Base-by-base conservation (phyloP, 1,140 invertebrate species). In the Onthophagus taurus region DNA sequence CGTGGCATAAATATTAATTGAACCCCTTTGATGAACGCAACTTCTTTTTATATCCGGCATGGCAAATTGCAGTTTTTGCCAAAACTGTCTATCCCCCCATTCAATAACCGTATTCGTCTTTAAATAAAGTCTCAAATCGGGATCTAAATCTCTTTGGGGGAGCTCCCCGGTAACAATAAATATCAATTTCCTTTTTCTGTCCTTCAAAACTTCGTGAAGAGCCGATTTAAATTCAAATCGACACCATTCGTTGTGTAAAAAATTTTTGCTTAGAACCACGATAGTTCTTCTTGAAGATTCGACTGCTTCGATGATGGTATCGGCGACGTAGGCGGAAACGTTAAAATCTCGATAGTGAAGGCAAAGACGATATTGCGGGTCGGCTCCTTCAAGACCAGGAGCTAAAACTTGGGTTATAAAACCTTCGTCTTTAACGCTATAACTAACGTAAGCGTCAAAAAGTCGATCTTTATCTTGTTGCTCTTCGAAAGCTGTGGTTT, bases 171-270 rank as follows among this genome's bases (percentile, higher is more conserved):
- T 77, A 17, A 92, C 72, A 43, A 95, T 76, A 50, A 93, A 80
- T 49, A 95, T 87, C 47, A 93, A 75, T 60, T 81, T 78, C 59
- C 84, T 78, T 52, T 81, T 72, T 54, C 81, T 75, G 59, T 85
- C 82, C 67, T 88, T 88, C 36, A 94, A 77, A 42, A 89, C 84
- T 65, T 93, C 87, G 59, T 89, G 84, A n/a, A 94, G 73, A 1
- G 91, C 89, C 35, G 82, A 81, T 67, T 91, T 90, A 63, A 94
- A 91, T 67, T 95, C 91, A 60, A 90, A 91, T 41, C 89, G 76
- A 53, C 86, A 83, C 91, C 91, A 96, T 68, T 94, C 89, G 66
- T 88, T 89, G 64, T 89, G 82, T 13, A 96, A 75, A 68, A 94
- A 96, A 69, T 91, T 90, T 63, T 89, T 89, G 2, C 89, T 90